Evolutionary conservation across 2,888 invertebrate species (phyloP), one percentile per base, ranked within the genome.

Genomic region (Frankliniella intonsa): DNA sequence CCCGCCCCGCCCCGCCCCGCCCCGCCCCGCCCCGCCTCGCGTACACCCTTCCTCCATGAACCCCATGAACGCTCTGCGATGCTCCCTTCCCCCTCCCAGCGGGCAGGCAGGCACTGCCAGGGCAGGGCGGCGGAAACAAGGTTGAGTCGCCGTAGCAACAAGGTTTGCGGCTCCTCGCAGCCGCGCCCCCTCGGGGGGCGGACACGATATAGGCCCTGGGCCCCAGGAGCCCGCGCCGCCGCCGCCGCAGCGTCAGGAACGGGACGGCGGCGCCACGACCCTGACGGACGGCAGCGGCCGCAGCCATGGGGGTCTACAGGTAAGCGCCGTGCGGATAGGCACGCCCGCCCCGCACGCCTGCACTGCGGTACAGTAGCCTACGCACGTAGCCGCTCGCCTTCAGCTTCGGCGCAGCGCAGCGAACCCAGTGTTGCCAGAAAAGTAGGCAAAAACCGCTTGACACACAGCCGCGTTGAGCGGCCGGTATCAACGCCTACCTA

Each of bases 231-330:
- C 55, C 10, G 10, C 51, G 51, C 10, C 10, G 51, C 51, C 51
- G 51, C 51, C 55, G 55, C 14, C 3, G 55, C 3, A 2, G 14
- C 55, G 5, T n/a, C 62, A 17, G 17, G 62, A 10, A 17, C 7
- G 62, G 62, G 62, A 7, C 17, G 8, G 17, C 62, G n/a, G n/a
- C n/a, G 62, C 62, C 0, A 17, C 19, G 62, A 1, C 62, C 7
- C 14, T 17, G 62, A 62, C 62, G 62, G 17, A 17, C 62, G 7
- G 55, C 55, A 55, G 55, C 55, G 55, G 62, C n/a, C 62, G 14
- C n/a, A 11, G 17, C 25, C 69, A 76, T 76, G 69, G 69, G 69
- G 12, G 69, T 76, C 11, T 76, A 76, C 69, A 76, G 69, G 69
- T 76, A 25, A 0, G 69, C 11, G 19, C 22, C 11, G 11, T 8